Conservation (phyloP, 2,888 invertebrate species). For the Aphidius colemani region DNA sequence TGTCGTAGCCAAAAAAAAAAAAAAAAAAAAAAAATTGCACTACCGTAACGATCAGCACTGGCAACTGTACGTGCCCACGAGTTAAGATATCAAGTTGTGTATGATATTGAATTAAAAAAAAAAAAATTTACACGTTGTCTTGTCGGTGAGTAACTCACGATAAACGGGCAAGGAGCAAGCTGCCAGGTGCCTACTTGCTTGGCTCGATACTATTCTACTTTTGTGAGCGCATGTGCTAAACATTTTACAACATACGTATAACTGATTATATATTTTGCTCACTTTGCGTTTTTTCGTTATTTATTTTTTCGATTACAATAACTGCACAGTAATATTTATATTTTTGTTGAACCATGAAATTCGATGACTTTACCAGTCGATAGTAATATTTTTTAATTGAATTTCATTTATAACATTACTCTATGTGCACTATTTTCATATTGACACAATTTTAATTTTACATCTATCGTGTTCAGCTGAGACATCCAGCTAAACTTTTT, state of each 20-base stretch:
- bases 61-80: constrained; percentile 22
- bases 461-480: no score
- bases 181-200: constrained; percentile 44
- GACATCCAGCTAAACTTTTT: no score
- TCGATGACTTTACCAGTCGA: constrained; percentile 1
- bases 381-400: no score
- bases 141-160: constrained; percentile 33
- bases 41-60: constrained; percentile 10
- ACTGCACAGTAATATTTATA: no score
- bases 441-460: no score
- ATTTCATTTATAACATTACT: no score
- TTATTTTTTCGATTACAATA: no score
- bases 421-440: no score
- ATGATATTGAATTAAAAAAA: constrained; percentile 6
- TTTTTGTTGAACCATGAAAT: no score
- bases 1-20: constrained; percentile 7
- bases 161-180: constrained; percentile 47
- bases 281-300: no score
- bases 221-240: constrained; percentile 52
- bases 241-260: constrained; percentile 5
- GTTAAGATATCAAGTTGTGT: constrained; percentile 21
- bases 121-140: constrained; percentile 29
- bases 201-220: constrained; percentile 56
- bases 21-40: neutral
- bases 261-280: no score